These are phyloP conservation scores for Pseudocheirus occidentalis DNA, from an alignment of 2,797 vertebrate species.

Conservation along the genomic window DNA sequence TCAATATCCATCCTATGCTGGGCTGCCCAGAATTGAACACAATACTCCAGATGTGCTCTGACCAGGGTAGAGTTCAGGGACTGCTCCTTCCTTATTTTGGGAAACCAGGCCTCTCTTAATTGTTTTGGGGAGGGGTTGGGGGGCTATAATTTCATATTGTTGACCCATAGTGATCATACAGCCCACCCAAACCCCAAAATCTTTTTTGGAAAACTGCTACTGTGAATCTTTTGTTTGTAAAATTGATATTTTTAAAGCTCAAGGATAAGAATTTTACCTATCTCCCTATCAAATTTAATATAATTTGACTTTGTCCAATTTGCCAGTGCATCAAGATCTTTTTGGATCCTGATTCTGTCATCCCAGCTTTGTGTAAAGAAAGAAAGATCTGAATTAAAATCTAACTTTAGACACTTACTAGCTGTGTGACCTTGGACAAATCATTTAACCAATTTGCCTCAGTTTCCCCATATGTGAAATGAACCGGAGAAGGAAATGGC, in stretches of 20 bases:
- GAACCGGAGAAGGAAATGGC: neutral
- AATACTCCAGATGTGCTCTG: neutral
- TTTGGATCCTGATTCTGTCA: neutral
- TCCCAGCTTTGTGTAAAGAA: neutral
- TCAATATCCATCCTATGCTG: neutral
- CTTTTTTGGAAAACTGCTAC: neutral
- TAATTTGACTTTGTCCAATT: neutral
- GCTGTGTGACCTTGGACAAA: neutral
- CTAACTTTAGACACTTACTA: neutral
- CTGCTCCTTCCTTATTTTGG: neutral
- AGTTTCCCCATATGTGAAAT: neutral
- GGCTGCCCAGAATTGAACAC: neutral
- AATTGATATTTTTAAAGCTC: neutral
- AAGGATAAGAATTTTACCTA: neutral
- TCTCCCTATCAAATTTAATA: neutral
- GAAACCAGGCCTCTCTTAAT: neutral
- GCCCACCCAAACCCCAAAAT: neutral
- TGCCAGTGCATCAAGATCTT: neutral
- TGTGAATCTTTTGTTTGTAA: neutral
- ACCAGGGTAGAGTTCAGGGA: neutral
- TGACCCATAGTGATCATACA: neutral
- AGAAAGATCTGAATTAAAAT: neutral
- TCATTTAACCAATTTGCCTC: neutral
- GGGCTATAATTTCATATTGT: neutral
- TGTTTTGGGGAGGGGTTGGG: neutral